phyloP scores from a whole-genome alignment of 92 coral and sea anemone species.

The Phenganax stokvisi region DNA sequence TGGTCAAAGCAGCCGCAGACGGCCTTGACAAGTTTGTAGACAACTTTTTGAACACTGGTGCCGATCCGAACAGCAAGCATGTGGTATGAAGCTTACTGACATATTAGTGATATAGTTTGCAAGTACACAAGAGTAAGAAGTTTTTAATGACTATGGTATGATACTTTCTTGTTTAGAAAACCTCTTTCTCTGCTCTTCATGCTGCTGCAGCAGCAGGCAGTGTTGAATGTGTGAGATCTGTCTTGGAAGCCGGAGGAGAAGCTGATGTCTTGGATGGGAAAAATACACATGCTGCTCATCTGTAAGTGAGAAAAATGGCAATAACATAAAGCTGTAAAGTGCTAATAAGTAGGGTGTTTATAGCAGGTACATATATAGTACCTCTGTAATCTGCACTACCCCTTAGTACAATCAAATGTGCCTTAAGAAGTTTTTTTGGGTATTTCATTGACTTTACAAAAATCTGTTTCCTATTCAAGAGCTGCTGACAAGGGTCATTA shows the following conservation, averaged over 20 bases:
- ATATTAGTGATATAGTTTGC: neutral
- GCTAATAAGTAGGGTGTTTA: too few species aligned
- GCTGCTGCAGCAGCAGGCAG: constrained; percentile 86
- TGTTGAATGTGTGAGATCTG: constrained; percentile 69
- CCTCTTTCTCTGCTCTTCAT: constrained; percentile 82
- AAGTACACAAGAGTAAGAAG: neutral
- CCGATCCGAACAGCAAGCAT: constrained; percentile 74
- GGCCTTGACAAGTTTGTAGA: constrained; percentile 69
- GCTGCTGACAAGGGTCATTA: constrained; percentile 92
- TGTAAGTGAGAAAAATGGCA: constrained; percentile 31
- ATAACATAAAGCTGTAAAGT: neutral
- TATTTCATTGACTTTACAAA: neutral
- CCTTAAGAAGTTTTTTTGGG: too few species aligned
- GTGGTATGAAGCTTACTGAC: constrained; percentile 42
- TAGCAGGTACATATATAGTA: too few species aligned
- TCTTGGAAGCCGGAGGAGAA: constrained; percentile 86
- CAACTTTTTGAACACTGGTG: constrained; percentile 68
- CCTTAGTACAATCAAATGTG: too few species aligned
- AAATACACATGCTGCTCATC: constrained; percentile 85
- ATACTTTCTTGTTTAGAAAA: constrained; percentile 47
- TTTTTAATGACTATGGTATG: too few species aligned
- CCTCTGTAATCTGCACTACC: too few species aligned
- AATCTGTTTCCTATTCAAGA: constrained; percentile 18
- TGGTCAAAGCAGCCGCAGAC: constrained; percentile 69
- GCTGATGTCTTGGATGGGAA: constrained; percentile 69